These are phyloP conservation scores for Urocitellus parryii DNA, from an alignment of 2,113 vertebrate genomes.

Conservation along the genomic window DNA sequence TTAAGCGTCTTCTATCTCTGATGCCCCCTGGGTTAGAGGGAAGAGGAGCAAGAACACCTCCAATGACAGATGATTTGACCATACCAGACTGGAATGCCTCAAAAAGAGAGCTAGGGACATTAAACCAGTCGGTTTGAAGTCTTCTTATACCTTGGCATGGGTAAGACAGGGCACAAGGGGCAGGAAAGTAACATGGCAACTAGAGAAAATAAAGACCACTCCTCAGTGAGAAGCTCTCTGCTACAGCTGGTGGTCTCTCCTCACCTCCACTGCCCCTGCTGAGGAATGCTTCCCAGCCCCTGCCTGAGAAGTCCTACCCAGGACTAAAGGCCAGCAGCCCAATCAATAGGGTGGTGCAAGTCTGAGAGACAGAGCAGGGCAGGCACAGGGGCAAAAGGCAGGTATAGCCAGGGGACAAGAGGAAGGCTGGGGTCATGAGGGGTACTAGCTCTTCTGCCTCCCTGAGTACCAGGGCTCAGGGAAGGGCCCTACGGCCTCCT, in stretches of 20 bases:
- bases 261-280: neutral
- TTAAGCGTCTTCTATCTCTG: neutral
- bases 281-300: neutral
- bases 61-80: neutral
- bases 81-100: neutral
- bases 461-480: fast-evolving
- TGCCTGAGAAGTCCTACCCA: neutral
- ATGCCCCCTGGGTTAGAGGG: neutral
- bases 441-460: no score
- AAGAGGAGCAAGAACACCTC: no score
- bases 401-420: fast-evolving
- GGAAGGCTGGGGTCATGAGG: fast-evolving
- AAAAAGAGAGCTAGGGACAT: neutral
- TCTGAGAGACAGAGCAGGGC: neutral
- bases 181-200: neutral
- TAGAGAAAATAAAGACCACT: neutral
- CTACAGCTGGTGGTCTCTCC: neutral
- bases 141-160: neutral
- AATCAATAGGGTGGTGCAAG: neutral
- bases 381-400: neutral
- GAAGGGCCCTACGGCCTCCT: neutral
- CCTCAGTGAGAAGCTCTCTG: neutral
- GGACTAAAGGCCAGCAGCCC: neutral
- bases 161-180: neutral
- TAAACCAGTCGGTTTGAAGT: neutral